Evolutionary conservation across 2,113 vertebrate species (phyloP), one percentile per base, ranked within the genome.

Genomic region (Chloropsis cyanopogon): DNA sequence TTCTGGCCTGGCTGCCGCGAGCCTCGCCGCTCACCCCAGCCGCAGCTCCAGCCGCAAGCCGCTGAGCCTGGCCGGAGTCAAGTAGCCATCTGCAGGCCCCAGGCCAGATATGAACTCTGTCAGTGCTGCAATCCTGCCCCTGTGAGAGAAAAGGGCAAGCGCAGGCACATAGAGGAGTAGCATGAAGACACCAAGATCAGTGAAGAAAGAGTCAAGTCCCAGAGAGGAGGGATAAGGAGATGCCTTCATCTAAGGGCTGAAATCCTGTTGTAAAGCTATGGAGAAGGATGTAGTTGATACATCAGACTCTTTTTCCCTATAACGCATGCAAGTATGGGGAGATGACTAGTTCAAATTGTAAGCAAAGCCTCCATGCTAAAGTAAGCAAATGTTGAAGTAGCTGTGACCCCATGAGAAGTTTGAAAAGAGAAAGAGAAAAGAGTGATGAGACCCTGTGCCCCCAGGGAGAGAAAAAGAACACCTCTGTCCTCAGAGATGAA

Each of bases 21-120:
- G 10, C 15, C 26, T 9, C 6, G 14, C 50, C 15, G 26, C 15
- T 28, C 47, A 28, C 25, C 26, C 50, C 25, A 52, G 50, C 50
- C 50, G 15, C 26, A 52, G 50, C 15, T 52, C 50, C 26, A 4
- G 26, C 26, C 15, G 10, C 15, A 52, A 52, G 50, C 26, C 28
- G 11, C 50, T 4, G 26, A 52, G 50, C 26, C 26, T 9, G 12
- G 50, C 50, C 15, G 26, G 26, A 9, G 15, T 28, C 26, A 52
- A 26, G 50, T 17, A 9, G 17, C 15, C 50, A 28, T 52, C 50
- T 52, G 26, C 50, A 52, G 33, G 54, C 13, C 54, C 21, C 21
- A 6, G 33, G 21, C 0, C 6, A 57, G 13, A n/a, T 57, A n/a
- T 5, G 6, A 3, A 23, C 13, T n/a, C 13, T 57, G n/a, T n/a